Evolutionary conservation across 2,888 invertebrate genomes (phyloP).

Genomic region (Drosophila neonasuta): DNA sequence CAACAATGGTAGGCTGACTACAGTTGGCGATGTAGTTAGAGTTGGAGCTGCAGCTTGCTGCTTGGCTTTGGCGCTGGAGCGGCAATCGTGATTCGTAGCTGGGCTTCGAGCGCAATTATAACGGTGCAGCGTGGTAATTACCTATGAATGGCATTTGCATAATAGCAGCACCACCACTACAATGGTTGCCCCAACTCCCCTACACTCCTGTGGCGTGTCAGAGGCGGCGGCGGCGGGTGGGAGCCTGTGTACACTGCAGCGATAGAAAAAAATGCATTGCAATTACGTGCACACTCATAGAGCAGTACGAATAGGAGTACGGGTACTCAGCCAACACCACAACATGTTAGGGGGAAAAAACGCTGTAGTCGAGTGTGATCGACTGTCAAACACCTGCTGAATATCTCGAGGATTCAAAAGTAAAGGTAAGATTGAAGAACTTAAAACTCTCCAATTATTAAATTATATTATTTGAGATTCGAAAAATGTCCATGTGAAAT

Average conservation of each 20-base stretch:
- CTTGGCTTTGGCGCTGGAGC: conserved; percentile 34
- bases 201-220: neutral
- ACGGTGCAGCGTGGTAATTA: conserved; percentile 79
- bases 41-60: conserved; percentile 4
- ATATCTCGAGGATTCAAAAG: too few relatives aligned
- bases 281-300: conserved; percentile 56
- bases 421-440: too few relatives aligned
- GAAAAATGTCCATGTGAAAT: too few relatives aligned
- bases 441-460: too few relatives aligned
- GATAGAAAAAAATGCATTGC: conserved; percentile 45
- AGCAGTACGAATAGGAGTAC: conserved; percentile 8
- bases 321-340: conserved; percentile 36
- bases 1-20: conserved; percentile 22
- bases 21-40: conserved; percentile 9
- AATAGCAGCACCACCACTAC: conserved; percentile 52
- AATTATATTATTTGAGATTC: too few relatives aligned
- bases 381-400: neutral
- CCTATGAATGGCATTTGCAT: conserved; percentile 79
- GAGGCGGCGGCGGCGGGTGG: conserved; percentile 31
- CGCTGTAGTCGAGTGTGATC: neutral
- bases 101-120: conserved; percentile 80
- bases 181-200: neutral
- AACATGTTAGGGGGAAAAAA: conserved; percentile 17
- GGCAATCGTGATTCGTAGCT: conserved; percentile 78
- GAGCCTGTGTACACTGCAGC: conserved; percentile 31